Evolutionary conservation across 2,888 invertebrate species (phyloP).

Genomic region (Chloroclysta siterata): DNA sequence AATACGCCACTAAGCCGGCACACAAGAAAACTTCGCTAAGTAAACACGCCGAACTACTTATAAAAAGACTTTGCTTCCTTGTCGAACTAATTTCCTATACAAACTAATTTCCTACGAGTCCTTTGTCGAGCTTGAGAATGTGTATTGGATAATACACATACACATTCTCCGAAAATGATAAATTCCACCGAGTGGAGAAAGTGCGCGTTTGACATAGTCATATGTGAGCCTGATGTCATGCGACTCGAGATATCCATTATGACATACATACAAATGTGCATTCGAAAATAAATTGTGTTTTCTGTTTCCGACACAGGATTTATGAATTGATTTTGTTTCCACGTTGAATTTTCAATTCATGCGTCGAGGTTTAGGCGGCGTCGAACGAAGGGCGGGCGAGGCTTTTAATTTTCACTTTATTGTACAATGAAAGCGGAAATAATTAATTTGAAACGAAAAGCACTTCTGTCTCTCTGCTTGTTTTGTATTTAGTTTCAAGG

Average conservation of each 20-base stretch:
- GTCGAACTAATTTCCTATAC: slow-evolving; percentile 35
- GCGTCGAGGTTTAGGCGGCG: slow-evolving; percentile 16
- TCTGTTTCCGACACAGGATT: slow-evolving; percentile 13
- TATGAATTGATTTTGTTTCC: slow-evolving; percentile 24
- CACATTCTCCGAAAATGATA: slow-evolving; percentile 43
- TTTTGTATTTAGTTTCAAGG: slow-evolving; percentile 10
- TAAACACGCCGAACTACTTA: slow-evolving; percentile 58
- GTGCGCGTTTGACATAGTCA: slow-evolving; percentile 60
- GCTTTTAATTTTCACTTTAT: slow-evolving; percentile 18
- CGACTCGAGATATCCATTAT: slow-evolving; percentile 50
- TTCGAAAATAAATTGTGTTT: slow-evolving; percentile 24
- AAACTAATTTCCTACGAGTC: slow-evolving; percentile 34
- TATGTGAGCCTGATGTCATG: slow-evolving; percentile 52
- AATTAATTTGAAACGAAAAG: slow-evolving; percentile 30
- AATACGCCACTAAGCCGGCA: slow-evolving; percentile 58
- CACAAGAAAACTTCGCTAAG: slow-evolving; percentile 60
- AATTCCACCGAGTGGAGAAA: slow-evolving; percentile 58
- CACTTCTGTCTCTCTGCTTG: slow-evolving; percentile 15
- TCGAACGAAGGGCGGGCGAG: slow-evolving; percentile 3
- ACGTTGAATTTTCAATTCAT: slow-evolving; percentile 18
- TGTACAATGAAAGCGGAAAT: slow-evolving; percentile 29
- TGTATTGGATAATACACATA: slow-evolving; percentile 5
- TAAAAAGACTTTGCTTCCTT: slow-evolving; percentile 38
- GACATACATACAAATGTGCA: slow-evolving; percentile 46
- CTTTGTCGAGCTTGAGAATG: slow-evolving; percentile 21